These are phyloP conservation scores for Mastomys coucha DNA, from an alignment of 2,113 vertebrate genomes.

Conservation along the genomic window DNA sequence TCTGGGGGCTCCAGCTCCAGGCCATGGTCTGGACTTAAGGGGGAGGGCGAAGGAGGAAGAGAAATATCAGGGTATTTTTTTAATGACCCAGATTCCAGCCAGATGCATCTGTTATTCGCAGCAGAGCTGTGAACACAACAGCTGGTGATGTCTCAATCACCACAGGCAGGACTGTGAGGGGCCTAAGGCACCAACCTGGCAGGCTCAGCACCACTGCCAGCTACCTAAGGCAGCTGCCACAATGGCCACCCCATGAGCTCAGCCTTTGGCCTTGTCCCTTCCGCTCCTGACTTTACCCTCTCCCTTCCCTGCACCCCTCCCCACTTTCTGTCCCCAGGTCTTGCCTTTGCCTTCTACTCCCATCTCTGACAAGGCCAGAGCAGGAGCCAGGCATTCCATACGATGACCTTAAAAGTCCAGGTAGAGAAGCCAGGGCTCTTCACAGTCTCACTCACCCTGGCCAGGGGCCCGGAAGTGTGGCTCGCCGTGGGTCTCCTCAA, in stretches of 20 bases:
- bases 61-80: conserved; percentile 56
- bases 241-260: background rate
- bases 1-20: conserved; percentile 20
- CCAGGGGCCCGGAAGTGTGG: too few relatives aligned
- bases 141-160: conserved; percentile 69
- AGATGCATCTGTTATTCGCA: conserved; percentile 67
- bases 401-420: background rate
- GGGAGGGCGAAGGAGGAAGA: conserved; percentile 5
- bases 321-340: background rate
- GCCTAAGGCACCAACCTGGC: background rate
- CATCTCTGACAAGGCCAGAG: background rate
- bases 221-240: background rate
- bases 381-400: background rate
- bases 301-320: background rate
- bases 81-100: conserved; percentile 79
- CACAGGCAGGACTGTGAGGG: conserved; percentile 7
- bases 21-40: background rate
- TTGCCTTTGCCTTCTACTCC: background rate
- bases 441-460: background rate
- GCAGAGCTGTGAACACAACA: conserved; percentile 36
- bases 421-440: background rate
- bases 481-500: background rate
- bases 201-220: background rate
- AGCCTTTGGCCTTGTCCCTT: too few relatives aligned
- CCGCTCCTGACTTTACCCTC: background rate